Evolutionary conservation across 2,113 vertebrate species (phyloP), one percentile per base, ranked within the genome.

Genomic region (Butastur rufipennis): DNA sequence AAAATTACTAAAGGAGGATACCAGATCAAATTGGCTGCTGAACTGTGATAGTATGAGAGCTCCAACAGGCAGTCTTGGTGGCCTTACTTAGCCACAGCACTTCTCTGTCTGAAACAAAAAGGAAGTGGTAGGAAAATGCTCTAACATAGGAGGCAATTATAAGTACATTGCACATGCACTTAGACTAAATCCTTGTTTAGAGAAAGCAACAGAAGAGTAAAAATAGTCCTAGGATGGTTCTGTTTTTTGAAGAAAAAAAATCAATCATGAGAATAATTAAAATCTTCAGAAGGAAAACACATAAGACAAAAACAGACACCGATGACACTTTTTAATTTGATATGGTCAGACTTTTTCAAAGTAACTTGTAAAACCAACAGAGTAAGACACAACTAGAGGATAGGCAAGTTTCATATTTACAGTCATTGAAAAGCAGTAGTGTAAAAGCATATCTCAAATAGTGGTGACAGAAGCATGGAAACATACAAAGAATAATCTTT

Each of bases 261-360:
- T 23, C 47, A 23, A 18, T 20, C 31, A 20, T 4, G 11, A 87
- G 55, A 90, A 50, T 22, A 80, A 71, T 23, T 47, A 21, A 86
- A 55, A 78, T 32, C 29, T 67, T 87, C 38, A 74, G 47, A 95
- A 90, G 55, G 45, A 92, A 95, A 53, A 77, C 31, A 79, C 61
- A 0, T 9, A 42, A 52, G 45, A 72, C 78, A 86, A 81, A 77
- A 40, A 0, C 48, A 66, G 65, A 55, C 62, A 88, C 32, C 52
- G 63, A 63, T 71, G 81, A 89, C 79, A 88, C 55, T 59, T 95
- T 96, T 97, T 88, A 86, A 93, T 94, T 81, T 61, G 34, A 62
- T 73, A 68, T 10, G 31, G 73, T 56, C 81, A 68, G 59, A 70
- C 32, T 31, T 62, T 53, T 53, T n/a, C 71, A 36, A 71, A 63